phyloP scores from a whole-genome alignment of 92 coral and sea anemone genomes.

The Anthopleura xanthogrammica region DNA sequence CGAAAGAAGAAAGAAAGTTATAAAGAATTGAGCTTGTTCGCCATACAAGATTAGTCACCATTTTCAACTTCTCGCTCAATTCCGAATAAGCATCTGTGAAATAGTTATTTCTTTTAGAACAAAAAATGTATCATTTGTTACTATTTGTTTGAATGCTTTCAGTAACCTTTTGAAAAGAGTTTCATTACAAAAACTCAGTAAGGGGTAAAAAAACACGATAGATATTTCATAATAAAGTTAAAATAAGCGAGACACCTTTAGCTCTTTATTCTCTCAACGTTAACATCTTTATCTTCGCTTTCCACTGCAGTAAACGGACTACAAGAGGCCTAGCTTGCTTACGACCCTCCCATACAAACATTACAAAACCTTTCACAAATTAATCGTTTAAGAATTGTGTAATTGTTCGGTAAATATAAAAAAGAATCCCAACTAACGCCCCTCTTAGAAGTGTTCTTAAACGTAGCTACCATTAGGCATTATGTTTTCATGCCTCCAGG shows the following conservation, averaged over 20 bases:
- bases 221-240: conserved; percentile 20
- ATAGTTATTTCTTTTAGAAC: not conserved
- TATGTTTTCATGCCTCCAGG: not conserved
- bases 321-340: not conserved
- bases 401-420: not conserved
- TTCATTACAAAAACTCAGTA: conserved; percentile 12
- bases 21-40: too few relatives aligned
- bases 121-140: not conserved
- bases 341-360: not conserved
- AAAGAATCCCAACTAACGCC: conserved; percentile 1
- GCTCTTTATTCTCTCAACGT: not conserved
- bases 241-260: not conserved
- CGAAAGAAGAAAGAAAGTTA: too few relatives aligned
- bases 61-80: too few relatives aligned
- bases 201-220: conserved; percentile 13
- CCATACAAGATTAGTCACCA: too few relatives aligned
- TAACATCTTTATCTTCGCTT: not conserved
- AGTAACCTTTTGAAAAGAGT: not conserved
- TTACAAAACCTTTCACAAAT: not conserved
- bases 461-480: not conserved
- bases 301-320: not conserved
- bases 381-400: not conserved
- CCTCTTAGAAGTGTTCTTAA: not conserved
- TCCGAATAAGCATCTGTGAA: not conserved
- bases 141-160: not conserved